phyloP scores from a whole-genome alignment of 2,797 vertebrate species.

The Pampus argenteus region DNA sequence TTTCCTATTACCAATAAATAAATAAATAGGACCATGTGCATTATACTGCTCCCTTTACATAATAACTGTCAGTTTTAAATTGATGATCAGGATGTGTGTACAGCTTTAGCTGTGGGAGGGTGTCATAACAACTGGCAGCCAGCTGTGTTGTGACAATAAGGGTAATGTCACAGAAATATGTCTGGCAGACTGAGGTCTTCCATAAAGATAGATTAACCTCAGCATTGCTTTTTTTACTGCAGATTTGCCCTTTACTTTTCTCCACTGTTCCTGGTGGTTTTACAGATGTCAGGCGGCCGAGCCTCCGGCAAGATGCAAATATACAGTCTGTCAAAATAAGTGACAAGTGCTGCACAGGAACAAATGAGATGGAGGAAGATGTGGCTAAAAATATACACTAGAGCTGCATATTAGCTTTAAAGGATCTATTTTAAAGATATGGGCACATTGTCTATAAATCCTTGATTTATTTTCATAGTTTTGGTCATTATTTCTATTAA shows the following conservation, averaged over 20 bases:
- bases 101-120: slow-evolving; percentile 39
- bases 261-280: slow-evolving; percentile 34
- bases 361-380: slow-evolving; percentile 21
- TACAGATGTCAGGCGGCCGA: slow-evolving; percentile 57
- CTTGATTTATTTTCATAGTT: background rate
- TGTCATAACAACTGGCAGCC: slow-evolving; percentile 41
- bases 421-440: background rate
- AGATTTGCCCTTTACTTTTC: slow-evolving; percentile 55
- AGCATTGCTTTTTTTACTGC: slow-evolving; percentile 14
- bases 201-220: slow-evolving; percentile 34
- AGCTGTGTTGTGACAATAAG: slow-evolving; percentile 44
- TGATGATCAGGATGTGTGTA: slow-evolving; percentile 15
- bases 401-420: background rate
- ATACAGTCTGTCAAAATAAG: slow-evolving; percentile 39
- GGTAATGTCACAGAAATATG: slow-evolving; percentile 39
- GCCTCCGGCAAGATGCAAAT: slow-evolving; percentile 40
- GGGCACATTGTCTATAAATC: background rate
- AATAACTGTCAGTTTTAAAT: slow-evolving; percentile 5
- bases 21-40: background rate
- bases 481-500: background rate
- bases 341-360: slow-evolving; percentile 31
- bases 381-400: slow-evolving; percentile 25
- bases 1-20: background rate
- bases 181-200: slow-evolving; percentile 22
- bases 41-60: background rate